phyloP scores from a whole-genome alignment of 2,797 vertebrate species.

The Bradypus variegatus region DNA sequence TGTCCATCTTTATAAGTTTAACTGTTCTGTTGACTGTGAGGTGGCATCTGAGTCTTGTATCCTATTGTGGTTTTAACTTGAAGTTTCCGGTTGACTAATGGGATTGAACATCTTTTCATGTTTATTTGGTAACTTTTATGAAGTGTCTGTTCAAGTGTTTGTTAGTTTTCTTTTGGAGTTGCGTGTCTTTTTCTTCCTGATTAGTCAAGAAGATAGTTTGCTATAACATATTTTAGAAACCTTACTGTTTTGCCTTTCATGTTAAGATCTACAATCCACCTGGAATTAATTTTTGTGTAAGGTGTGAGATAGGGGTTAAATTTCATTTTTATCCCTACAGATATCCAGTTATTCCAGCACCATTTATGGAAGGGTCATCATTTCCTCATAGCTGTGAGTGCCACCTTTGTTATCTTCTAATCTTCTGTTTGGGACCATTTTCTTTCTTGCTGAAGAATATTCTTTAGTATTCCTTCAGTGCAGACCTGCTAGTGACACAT shows the following conservation, averaged over 20 bases:
- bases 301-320: neutral
- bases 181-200: neutral
- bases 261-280: neutral
- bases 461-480: neutral
- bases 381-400: neutral
- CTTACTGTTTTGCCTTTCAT: neutral
- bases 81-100: neutral
- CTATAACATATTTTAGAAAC: neutral
- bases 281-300: constrained; percentile 15
- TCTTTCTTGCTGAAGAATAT: neutral
- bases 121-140: neutral
- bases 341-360: neutral
- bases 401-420: neutral
- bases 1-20: neutral
- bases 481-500: neutral
- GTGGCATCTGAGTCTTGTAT: neutral
- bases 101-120: neutral
- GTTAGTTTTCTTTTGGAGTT: neutral
- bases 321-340: neutral
- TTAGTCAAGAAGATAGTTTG: neutral
- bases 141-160: neutral
- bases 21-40: neutral
- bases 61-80: neutral
- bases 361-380: neutral
- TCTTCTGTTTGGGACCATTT: neutral